A percentile compares a stretch with the other conserved stretches of the same genome.
These are phyloP conservation scores for Lepisosteus oculatus DNA, from an alignment of 2,113 vertebrate species.

Conservation along the genomic window DNA sequence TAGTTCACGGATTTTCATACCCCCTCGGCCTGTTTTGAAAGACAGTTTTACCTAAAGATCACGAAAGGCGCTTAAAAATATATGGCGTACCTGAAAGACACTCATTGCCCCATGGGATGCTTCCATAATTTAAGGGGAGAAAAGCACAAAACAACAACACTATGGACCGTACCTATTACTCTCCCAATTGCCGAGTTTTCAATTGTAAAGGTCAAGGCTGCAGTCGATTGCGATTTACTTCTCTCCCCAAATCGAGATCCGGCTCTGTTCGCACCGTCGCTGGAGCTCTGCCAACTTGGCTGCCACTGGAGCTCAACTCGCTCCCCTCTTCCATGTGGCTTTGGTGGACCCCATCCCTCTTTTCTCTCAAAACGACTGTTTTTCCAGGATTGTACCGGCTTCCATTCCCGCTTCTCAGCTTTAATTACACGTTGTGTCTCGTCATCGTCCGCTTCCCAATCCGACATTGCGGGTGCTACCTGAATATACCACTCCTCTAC, in stretches of 20 bases:
- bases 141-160: no score
- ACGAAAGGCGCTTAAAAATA: background rate
- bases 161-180: slow-evolving; percentile 69
- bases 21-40: slow-evolving; percentile 74
- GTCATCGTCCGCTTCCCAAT: slow-evolving; percentile 57
- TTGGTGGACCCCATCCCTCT: background rate
- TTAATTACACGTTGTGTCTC: background rate
- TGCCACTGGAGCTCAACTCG: slow-evolving; percentile 13
- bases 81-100: background rate
- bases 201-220: slow-evolving; percentile 58
- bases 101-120: background rate
- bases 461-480: slow-evolving; percentile 48
- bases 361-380: slow-evolving; percentile 18
- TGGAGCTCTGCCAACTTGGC: slow-evolving; percentile 7
- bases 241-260: background rate
- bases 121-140: background rate
- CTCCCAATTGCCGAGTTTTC: slow-evolving; percentile 61
- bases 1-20: slow-evolving; percentile 82
- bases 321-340: background rate
- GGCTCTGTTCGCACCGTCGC: background rate
- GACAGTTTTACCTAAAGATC: no score
- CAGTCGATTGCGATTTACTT: background rate
- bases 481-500: no score
- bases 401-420: background rate
- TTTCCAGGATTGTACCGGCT: background rate